Base-by-base conservation (phyloP, 2,113 vertebrate genomes). In the Platysteira castanea region DNA sequence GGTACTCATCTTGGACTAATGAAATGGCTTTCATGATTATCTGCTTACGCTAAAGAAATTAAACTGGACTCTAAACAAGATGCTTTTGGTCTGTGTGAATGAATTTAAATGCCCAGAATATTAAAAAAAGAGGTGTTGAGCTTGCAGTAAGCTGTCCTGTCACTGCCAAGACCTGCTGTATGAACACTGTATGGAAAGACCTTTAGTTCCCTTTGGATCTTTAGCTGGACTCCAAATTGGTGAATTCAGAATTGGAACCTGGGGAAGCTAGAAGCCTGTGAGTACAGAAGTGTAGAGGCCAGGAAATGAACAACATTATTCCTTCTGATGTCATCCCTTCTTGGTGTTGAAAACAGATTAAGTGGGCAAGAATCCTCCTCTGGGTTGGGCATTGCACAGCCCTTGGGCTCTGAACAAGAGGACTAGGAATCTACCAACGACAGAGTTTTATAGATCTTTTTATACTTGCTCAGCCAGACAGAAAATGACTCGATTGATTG, bases 1-100 rank as follows among this genome's bases (percentile, higher is more conserved):
- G 99, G 99, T 99, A 97, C 84, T 84, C 37, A 8, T 60, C 83
- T 18, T 20, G 41, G 11, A 3, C 44, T 60, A 3, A 5, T 21
- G 19, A 61, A 60, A 44, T 41, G 19, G 20, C 54, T 63, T 33
- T 12, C 28, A 6, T 15, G n/a, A 19, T 39, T 44, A 8, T 53
- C 53, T 81, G 0, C 22, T 33, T 35, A 14, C 22, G 15, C 28
- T 13, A 22, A 28, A 27, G 27, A 54, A 60, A 31, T 92, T 76
- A 28, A 61, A 53, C 15, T 63, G 67, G 47, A 44, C 50, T 65
- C 28, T 24, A 39, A 19, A 70, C 8, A 27, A 31, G 57, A 53
- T 24, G n/a, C 54, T 42, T 69, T 82, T 76, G 31, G 33, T 52
- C 52, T 53, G 8, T 78, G 28, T 61, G 59, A 52, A 74, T 53